Base-by-base conservation (phyloP, 2,113 vertebrate species). In the Corythaixoides concolor region DNA sequence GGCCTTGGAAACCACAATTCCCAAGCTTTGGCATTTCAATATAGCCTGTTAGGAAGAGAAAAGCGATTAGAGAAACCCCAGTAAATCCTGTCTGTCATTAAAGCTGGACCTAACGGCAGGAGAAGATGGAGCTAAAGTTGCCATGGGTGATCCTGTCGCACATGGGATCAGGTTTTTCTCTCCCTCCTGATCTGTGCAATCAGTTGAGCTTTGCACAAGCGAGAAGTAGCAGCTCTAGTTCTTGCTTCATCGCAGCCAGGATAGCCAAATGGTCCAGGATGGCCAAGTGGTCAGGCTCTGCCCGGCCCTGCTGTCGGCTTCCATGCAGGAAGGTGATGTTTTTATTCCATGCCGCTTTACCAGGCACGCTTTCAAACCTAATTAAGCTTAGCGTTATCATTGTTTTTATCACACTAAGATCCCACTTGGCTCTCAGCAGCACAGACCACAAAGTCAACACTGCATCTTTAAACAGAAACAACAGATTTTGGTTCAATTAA, bases 401-500 rank as follows among this genome's bases (percentile, higher is more conserved):
- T 98, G 97, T 98, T 98, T 97, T 98, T 97, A 98, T 98, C 98
- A 95, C 97, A 98, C 98, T 97, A 97, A 97, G 96, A 94, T 97
- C 97, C 97, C 96, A 97, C 97, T 98, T 97, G 97, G 97, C 98
- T 98, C 97, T 95, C 90, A 95, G 97, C 97, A 90, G 90, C 97
- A 96, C 90, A 97, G 97, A 97, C 97, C 95, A 97, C 97, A 96
- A 98, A 98, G 98, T 98, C 98, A 97, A 98, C 97, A 91, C 97
- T 98, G 97, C 97, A 97, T 98, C 98, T 98, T 98, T 98, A 98
- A 98, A 98, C 97, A 97, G 97, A 98, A 98, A 98, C 98, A 98
- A 98, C 98, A 98, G 98, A 98, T 98, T 98, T 98, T 49, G 96
- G 98, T 97, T 98, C 98, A 98, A 98, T 98, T 98, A 98, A 98